phyloP scores from a whole-genome alignment of 2,113 vertebrate species.

The Entomyzon cyanotis region DNA sequence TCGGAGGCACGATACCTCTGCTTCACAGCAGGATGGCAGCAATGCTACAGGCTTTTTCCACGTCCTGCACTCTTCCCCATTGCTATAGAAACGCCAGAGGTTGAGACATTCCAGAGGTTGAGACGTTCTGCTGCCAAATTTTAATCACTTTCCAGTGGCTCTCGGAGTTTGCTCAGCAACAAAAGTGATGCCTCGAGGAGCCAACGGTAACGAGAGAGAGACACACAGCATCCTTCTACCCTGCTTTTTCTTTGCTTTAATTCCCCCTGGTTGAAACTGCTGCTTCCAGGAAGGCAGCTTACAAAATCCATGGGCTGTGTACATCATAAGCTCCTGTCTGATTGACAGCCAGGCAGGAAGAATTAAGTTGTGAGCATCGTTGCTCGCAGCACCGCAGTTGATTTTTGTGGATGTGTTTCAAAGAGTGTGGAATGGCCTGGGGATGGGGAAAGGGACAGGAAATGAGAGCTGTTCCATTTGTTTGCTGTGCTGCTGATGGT shows the following conservation, averaged over 20 bases:
- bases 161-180: background rate
- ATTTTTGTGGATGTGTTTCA: background rate
- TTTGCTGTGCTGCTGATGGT: background rate
- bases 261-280: background rate
- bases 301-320: background rate
- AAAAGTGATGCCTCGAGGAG: background rate
- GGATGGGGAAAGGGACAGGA: background rate
- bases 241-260: background rate
- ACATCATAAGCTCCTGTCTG: background rate
- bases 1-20: background rate
- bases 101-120: background rate
- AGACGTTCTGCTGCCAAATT: background rate
- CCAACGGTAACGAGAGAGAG: background rate
- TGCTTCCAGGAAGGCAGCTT: background rate
- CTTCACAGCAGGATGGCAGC: constrained; percentile 37
- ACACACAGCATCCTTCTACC: background rate
- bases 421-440: background rate
- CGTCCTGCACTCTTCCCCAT: background rate
- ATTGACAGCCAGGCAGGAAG: background rate
- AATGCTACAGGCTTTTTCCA: background rate
- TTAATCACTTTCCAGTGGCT: background rate
- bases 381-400: background rate
- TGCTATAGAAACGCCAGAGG: constrained; percentile 33
- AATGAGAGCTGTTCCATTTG: background rate
- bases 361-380: background rate